Conservation (phyloP, 2,888 invertebrate species). For the Labia minor region DNA sequence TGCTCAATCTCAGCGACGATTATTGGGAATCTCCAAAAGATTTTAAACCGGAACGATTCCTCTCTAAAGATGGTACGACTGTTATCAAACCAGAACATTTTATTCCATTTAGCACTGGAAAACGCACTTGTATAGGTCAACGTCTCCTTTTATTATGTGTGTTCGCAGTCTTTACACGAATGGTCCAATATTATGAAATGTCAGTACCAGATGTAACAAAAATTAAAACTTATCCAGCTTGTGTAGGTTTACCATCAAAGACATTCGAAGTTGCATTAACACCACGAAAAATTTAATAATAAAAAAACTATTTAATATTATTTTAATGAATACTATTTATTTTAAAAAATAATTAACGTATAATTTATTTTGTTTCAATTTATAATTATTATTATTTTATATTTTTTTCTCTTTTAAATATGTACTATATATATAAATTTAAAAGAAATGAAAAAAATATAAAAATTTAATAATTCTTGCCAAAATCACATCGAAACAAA, state of each 20-base stretch:
- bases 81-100: slow-evolving; percentile 56
- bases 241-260: slow-evolving; percentile 63
- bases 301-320: too few species aligned
- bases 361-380: too few species aligned
- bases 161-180: slow-evolving; percentile 59
- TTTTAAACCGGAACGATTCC: slow-evolving; percentile 66
- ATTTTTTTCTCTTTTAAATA: too few species aligned
- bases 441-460: too few species aligned
- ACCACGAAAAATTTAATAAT: too few species aligned
- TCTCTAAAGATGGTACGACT: slow-evolving; percentile 40
- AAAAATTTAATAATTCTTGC: too few species aligned
- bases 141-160: slow-evolving; percentile 63
- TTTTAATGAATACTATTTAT: too few species aligned
- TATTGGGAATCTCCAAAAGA: slow-evolving; percentile 62
- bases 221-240: slow-evolving; percentile 50
- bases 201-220: slow-evolving; percentile 40
- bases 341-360: too few species aligned
- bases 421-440: too few species aligned
- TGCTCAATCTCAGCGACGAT: slow-evolving; percentile 58
- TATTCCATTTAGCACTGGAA: slow-evolving; percentile 76
- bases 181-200: slow-evolving; percentile 60
- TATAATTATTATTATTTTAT: too few species aligned
- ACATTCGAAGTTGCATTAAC: slow-evolving; percentile 59
- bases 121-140: slow-evolving; percentile 76
- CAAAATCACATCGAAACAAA: too few species aligned